Conservation (phyloP, 2,797 vertebrate genomes). For the Sebastes steindachneri region DNA sequence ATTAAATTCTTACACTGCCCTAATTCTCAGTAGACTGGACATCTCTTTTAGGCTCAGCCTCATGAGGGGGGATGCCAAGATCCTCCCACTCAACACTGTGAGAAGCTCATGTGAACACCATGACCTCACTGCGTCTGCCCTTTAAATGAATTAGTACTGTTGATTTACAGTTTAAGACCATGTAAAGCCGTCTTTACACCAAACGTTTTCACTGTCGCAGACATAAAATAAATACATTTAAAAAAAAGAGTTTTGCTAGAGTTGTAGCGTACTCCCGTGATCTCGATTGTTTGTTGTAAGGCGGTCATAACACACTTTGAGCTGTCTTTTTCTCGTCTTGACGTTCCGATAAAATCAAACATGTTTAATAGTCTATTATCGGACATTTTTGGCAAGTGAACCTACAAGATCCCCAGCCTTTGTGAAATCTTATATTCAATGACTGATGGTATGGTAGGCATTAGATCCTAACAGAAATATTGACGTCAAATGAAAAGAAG, state of each 20-base stretch:
- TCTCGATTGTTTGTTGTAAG: not conserved
- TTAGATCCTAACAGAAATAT: conserved; percentile 7
- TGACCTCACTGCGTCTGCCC: conserved; percentile 68
- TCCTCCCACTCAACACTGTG: conserved; percentile 62
- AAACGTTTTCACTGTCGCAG: not conserved
- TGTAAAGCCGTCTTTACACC: not conserved
- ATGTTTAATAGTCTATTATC: no score
- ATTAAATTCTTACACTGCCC: conserved; percentile 5
- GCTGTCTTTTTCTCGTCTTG: no score
- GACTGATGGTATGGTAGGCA: no score
- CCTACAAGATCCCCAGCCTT: no score
- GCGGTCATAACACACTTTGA: not conserved
- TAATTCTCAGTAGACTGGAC: not conserved
- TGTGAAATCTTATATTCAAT: no score
- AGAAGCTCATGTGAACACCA: conserved; percentile 70
- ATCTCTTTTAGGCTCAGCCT: conserved; percentile 15
- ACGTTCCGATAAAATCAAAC: no score
- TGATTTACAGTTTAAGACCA: conserved; percentile 54
- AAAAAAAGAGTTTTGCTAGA: not conserved
- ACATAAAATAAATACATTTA: not conserved
- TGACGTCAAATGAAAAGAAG: conserved; percentile 20
- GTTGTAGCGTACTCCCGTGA: not conserved
- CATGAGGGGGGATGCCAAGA: conserved; percentile 62
- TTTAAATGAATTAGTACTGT: conserved; percentile 59
- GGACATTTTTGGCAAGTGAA: no score